Base-by-base conservation (phyloP, 2,888 invertebrate genomes). In the Meghimatium bilineatum region DNA sequence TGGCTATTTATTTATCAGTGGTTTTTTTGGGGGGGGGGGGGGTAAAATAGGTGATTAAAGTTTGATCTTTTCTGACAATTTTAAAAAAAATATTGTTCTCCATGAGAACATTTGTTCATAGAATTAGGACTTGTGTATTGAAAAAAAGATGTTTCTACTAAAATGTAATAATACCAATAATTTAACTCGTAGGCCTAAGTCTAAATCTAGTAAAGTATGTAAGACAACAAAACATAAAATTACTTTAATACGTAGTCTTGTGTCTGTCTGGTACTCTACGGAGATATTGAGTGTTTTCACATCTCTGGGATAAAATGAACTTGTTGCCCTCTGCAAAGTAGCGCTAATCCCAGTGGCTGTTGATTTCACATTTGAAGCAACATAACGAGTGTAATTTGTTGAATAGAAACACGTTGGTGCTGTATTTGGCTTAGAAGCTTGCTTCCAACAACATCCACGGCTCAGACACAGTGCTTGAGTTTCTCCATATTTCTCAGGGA, bases 401-500 rank as follows among this genome's bases (percentile, higher is more conserved):
- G 87, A 85, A 71, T 79, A 87, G 82, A 81, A 87, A 67, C 87
- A 87, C 67, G 36, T 83, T 17, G 87, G 87, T 1, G 80, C 86
- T 6, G 82, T 81, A 1, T 74, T n/a, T 3, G 80, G 72, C 29
- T 10, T 32, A 0, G 80, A 6, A 5, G 32, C 36, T 5, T 56
- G 34, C 26, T 84, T 60, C 86, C 86, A 87, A 69, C 87, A 87
- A 60, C 86, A 86, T 5, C 86, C 87, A 32, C 87, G 82, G 10
- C 76, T 66, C 17, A 82, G 56, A 72, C 87, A 87, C 14, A 20
- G 14, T 17, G 80, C 44, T 81, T 86, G 74, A 23, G 85, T 83
- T 0, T 84, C 84, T 10, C 81, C 84, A 10, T 26, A 20, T 36
- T 76, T 79, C 56, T 86, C 85, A 0, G 87, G 87, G 85, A 86